Evolutionary conservation across 2,797 vertebrate species (phyloP).

Genomic region (Falco concolor): DNA sequence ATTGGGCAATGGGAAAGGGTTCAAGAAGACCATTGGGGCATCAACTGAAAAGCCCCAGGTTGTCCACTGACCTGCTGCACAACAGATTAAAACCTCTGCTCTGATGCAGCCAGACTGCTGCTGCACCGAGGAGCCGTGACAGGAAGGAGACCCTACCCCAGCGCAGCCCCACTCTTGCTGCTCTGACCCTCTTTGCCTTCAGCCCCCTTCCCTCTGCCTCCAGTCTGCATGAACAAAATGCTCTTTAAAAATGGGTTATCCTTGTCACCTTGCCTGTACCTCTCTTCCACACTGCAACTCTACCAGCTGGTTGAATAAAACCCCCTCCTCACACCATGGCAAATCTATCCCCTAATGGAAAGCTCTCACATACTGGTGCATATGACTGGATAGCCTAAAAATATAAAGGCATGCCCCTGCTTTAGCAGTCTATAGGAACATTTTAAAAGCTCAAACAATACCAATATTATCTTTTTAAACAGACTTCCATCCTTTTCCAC

Average conservation of each 20-base stretch:
- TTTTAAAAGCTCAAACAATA: neutral
- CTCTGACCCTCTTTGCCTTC: neutral
- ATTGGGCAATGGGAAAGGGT: neutral
- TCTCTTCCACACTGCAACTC: neutral
- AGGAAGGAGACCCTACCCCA: neutral
- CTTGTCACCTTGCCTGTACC: neutral
- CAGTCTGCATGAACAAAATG: neutral
- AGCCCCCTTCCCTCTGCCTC: neutral
- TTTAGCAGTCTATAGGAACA: neutral
- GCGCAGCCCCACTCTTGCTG: neutral
- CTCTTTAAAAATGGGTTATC: neutral
- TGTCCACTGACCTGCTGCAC: neutral
- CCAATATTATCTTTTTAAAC: neutral
- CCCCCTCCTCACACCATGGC: neutral
- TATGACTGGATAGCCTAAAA: neutral
- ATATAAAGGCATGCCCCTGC: neutral
- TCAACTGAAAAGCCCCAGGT: neutral
- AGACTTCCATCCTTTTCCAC: neutral
- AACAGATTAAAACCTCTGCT: neutral
- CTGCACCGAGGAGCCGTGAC: rapidly evolving
- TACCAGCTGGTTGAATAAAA: neutral
- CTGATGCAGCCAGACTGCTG: neutral
- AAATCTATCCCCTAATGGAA: neutral
- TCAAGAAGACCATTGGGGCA: neutral
- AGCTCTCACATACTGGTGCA: neutral